Base-by-base conservation (phyloP, 2,797 vertebrate species). In the Phataginus tetradactyla region DNA sequence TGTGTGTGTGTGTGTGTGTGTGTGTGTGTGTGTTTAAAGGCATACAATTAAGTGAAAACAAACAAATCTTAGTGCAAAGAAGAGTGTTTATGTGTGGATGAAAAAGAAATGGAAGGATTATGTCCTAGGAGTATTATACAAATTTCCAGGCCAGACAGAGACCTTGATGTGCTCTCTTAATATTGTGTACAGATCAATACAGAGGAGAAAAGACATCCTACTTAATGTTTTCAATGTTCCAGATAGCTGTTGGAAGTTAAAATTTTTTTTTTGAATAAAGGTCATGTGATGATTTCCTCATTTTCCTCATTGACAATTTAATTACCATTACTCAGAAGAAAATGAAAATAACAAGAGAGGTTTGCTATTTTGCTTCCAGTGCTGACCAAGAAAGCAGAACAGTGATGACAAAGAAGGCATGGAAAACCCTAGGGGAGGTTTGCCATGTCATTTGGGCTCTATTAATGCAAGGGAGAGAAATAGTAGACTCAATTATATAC, bases 221-320 rank as follows among this genome's bases (percentile, higher is more conserved):
- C 45, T 49, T 66, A 4, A 7, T 45, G 11, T 83, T 25, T 78
- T 78, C 37, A 25, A 49, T 49, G 32, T 27, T 86, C 29, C 27
- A 57, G 15, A 57, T 86, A 78, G 27, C 66, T 74, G 21, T 51
- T 83, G 91, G 39, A 90, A 90, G 66, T 32, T 69, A 69, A 74
- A 25, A 1, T 10, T 20, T 23, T 3, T 15, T 68, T 80, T 84
- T 20, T 55, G 4, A 87, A 78, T 32, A 68, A 5, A 91, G 25
- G 15, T 1, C 15, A 71, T 39, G 53, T 94, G 86, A 81, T 94
- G 87, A 80, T 61, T 94, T 91, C 71, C 72, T 68, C 57, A 11
- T 59, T 66, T 93, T 79, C 42, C 51, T 53, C 87, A 45, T 61
- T 81, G 83, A 93, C 64, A 95, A 64, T 92, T 92, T 90, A 64